Percentiles rank a stretch among this genome's conserved stretches.
Conservation (phyloP, 1,140 invertebrate genomes). For the Helicoverpa zea region DNA sequence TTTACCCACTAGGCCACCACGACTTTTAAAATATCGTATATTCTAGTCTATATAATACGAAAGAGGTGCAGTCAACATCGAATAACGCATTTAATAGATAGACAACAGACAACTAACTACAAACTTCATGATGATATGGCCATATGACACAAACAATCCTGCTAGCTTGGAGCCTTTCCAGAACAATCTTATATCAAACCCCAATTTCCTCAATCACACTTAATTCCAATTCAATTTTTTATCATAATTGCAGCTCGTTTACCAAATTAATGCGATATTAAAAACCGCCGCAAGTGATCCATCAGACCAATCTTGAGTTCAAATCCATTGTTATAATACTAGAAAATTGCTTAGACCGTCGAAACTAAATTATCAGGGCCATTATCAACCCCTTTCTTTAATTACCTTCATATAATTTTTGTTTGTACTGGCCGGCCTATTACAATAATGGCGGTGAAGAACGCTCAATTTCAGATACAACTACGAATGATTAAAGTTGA, state of each 20-base stretch:
- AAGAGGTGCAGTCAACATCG: too few species aligned
- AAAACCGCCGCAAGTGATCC: constrained; percentile 66
- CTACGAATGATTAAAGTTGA: constrained; percentile 79
- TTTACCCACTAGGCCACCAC: too few species aligned
- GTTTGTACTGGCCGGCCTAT: constrained; percentile 80
- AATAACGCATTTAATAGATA: too few species aligned
- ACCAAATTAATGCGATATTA: constrained; percentile 64
- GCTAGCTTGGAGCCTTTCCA: neutral
- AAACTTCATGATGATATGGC: neutral
- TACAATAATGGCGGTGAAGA: constrained; percentile 78
- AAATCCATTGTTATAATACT: constrained; percentile 77
- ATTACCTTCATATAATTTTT: constrained; percentile 82
- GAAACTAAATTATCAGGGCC: constrained; percentile 77
- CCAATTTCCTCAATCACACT: constrained; percentile 6
- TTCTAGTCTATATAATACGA: too few species aligned
- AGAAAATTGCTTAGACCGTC: constrained; percentile 74
- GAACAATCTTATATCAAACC: neutral
- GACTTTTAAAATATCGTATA: too few species aligned
- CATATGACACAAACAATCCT: neutral
- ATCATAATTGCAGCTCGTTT: constrained; percentile 43
- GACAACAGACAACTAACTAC: too few species aligned
- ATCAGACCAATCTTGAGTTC: constrained; percentile 70
- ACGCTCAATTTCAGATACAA: constrained; percentile 74
- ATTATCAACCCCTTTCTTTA: constrained; percentile 84
- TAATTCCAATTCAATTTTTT: constrained; percentile 17